Evolutionary conservation across 2,797 vertebrate species (phyloP), one percentile per base, ranked within the genome.

Genomic region (Paedocypris micromegethes): DNA sequence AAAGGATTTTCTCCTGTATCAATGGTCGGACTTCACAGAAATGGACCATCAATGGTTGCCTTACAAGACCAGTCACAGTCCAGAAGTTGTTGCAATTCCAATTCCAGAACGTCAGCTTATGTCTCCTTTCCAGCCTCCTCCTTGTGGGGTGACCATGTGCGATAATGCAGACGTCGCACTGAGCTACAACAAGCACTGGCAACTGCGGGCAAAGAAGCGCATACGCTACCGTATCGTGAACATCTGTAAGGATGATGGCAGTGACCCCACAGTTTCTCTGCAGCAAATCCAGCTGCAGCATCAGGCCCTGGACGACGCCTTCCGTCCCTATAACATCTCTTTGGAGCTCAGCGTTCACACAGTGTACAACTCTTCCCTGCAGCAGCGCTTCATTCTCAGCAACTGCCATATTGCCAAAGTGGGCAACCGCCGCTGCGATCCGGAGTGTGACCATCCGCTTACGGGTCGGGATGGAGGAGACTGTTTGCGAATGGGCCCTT

Each of bases 401-500:
- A 95, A 94, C 85, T 99, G 97, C 23, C 93, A 92, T 47, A 91
- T 93, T 61, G 86, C 91, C 71, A 96, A 95, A 82, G 92, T 99
- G 1, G 96, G 96, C 74, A 97, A 99, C 2, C 92, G 95, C 39
- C 92, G 91, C 50, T 99, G 97, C 0, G 94, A 98, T 79, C 89
- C 91, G 0, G 97, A 98, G 80, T 98, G 97, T 0, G 93, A 96
- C 75, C 94, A 99, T 41, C 94, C 92, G 0, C 86, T 93, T 66
- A 98, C 97, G 0, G 97, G 97, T 73, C 93, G 93, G 0, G 96
- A 98, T 0, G 96, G 95, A 0, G 97, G 97, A 0, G 97, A 98
- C 86, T 99, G 97, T 75, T 88, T 89, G 0, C 84, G 89, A 43
- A 81, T 87, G 2, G 89, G 92, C 40, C 88, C 90, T 54, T 99